Base-by-base conservation (phyloP, 2,888 invertebrate species). In the Lomographa bimaculata region DNA sequence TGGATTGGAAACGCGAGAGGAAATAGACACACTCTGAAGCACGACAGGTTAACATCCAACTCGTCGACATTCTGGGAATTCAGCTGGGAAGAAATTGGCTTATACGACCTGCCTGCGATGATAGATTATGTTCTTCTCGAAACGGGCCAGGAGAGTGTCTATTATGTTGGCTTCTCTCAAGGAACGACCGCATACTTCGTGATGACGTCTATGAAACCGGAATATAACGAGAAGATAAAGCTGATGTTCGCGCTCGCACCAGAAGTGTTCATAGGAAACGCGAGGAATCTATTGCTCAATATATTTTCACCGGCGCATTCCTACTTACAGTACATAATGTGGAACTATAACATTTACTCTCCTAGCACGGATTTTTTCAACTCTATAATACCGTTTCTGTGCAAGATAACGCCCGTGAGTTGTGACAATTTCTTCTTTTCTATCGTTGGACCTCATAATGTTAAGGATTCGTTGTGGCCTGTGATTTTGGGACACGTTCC, bases 1-100 rank as follows among this genome's bases (percentile, higher is more conserved):
- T 97, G 97, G 97, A 66, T 97, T 67, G 96, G 95, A 1, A 97
- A 97, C 72, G 91, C 93, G 1, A 89, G 97, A 57, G 97, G 97
- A 0, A 96, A 96, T 72, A 91, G 91, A 59, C 66, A 81, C 3
- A 53, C 38, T 1, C 38, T 71, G 2, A 50, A 46, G 3, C 39
- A 91, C 60, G 64, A 79, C 1, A 50, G 29, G 1, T 33, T 77
- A 1, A 51, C 46, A 2, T 21, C 59, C 0, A 60, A 50, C 0
- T 39, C 64, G 9, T 9, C 60, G 0, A 46, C 63, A 4, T 89
- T 71, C 47, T 89, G 89, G 89, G 60, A 75, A 5, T 90, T 73
- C 61, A 92, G 93, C 25, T 95, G 93, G 91, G 93, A 95, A 60
- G 93, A 96, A 64, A 94, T 95, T 64, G 95, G 94, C 0, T 37